Base-by-base conservation (phyloP, 2,113 vertebrate genomes). In the Pleuronectes platessa region DNA sequence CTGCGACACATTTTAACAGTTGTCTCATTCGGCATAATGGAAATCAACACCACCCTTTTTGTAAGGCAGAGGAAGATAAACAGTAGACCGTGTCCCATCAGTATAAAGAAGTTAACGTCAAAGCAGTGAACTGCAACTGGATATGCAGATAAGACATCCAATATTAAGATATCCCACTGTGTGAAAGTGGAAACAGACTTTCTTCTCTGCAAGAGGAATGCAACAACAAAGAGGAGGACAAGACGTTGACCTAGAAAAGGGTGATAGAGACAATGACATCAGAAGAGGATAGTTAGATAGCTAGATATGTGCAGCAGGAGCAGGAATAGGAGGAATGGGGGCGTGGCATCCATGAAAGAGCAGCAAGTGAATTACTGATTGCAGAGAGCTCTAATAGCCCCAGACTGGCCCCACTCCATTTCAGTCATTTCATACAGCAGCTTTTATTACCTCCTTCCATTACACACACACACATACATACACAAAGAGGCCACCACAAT, bases 391-490 rank as follows among this genome's bases (percentile, higher is more conserved):
- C 90, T 92, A 91, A 92, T 92, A 91, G 91, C 89, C 81, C 79
- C 82, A 84, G 75, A 90, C 88, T 90, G 82, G 90, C 91, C 84
- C 78, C 86, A 82, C 85, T 92, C 89, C 91, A 92, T 93, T 93
- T 91, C 86, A 89, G 89, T 87, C 82, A 81, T 86, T 90, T 92
- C 88, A 92, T 90, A 90, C 85, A 86, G 83, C 86, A 79, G 91
- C 89, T 92, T 92, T 92, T 92, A 91, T 89, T 81, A 87, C 90
- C 86, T 90, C 79, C 90, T 89, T 71, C 82, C 78, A 89, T 89
- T 89, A 92, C 82, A 86, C 62, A 86, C 80, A 83, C 81, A 86
- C 79, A 74, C 85, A 79, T 74, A 70, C 66, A 69, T 74, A 69
- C 76, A 61, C 66, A 66, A 70, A 56, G 71, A 53, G 17, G 68